Conservation (phyloP, 1,140 invertebrate species). For the Conopomorpha cramerella region DNA sequence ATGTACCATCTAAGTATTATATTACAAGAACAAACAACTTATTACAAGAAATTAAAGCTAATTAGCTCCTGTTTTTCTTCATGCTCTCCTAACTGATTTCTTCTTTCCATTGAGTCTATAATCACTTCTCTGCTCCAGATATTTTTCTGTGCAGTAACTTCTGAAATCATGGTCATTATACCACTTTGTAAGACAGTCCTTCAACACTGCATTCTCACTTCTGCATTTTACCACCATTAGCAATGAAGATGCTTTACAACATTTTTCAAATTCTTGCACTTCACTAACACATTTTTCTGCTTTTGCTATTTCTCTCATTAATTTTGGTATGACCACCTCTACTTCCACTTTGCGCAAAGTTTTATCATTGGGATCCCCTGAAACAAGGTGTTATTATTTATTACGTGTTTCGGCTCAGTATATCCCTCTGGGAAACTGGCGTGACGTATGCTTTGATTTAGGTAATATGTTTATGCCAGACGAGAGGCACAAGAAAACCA, state of each 20-base stretch:
- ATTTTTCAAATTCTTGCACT: slow-evolving; percentile 75
- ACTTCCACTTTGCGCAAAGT: slow-evolving; percentile 81
- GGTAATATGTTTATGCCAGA: too few species aligned
- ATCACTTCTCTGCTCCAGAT: slow-evolving; percentile 79
- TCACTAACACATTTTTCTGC: slow-evolving; percentile 74
- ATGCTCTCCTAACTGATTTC: slow-evolving; percentile 58
- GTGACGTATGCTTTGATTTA: too few species aligned
- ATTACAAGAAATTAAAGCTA: slow-evolving; percentile 25
- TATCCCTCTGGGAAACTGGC: too few species aligned
- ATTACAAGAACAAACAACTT: slow-evolving; percentile 12
- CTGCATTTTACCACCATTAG: slow-evolving; percentile 76
- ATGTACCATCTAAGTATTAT: slow-evolving; percentile 21
- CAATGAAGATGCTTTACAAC: slow-evolving; percentile 72
- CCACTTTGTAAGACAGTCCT: slow-evolving; percentile 75
- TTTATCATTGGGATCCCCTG: slow-evolving; percentile 85
- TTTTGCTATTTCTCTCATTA: slow-evolving; percentile 79
- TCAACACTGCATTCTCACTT: slow-evolving; percentile 69
- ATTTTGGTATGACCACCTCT: slow-evolving; percentile 84
- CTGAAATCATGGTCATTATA: slow-evolving; percentile 77
- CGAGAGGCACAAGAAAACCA: too few species aligned
- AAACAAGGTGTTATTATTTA: slow-evolving; percentile 23
- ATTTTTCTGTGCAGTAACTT: slow-evolving; percentile 75
- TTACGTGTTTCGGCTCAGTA: too few species aligned
- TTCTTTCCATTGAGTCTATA: slow-evolving; percentile 79
- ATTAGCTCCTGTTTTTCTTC: too few species aligned